phyloP scores from a whole-genome alignment of 2,797 vertebrate species.

The Alauda arvensis region DNA sequence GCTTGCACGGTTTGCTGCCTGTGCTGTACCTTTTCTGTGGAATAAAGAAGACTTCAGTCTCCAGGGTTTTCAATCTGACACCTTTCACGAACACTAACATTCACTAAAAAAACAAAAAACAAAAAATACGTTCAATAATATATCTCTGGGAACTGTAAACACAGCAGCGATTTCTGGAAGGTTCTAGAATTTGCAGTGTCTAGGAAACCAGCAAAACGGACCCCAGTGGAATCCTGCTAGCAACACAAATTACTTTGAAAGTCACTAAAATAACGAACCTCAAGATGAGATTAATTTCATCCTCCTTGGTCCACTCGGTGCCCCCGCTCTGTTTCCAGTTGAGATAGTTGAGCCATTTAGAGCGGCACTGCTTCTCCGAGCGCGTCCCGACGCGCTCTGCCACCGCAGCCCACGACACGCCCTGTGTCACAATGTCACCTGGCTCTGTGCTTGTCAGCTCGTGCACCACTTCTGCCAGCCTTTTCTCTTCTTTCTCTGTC shows the following conservation, averaged over 20 bases:
- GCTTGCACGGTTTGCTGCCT: slow-evolving; percentile 58
- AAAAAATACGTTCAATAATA: slow-evolving; percentile 62
- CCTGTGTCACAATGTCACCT: slow-evolving; percentile 92
- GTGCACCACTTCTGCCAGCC: slow-evolving; percentile 93
- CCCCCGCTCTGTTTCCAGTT: slow-evolving; percentile 99
- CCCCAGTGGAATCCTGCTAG: slow-evolving; percentile 28
- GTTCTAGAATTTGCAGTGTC: slow-evolving; percentile 30
- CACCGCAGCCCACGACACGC: slow-evolving; percentile 95
- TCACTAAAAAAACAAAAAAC: slow-evolving; percentile 68
- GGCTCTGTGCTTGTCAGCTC: slow-evolving; percentile 92
- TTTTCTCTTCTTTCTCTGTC: slow-evolving; percentile 94
- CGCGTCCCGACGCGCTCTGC: slow-evolving; percentile 91
- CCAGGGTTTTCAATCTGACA: slow-evolving; percentile 69
- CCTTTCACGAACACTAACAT: slow-evolving; percentile 66
- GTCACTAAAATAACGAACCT: slow-evolving; percentile 69
- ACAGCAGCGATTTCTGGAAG: slow-evolving; percentile 38
- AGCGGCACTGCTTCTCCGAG: slow-evolving; percentile 97
- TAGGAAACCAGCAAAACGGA: slow-evolving; percentile 39
- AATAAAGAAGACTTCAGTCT: slow-evolving; percentile 70
- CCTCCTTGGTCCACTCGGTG: slow-evolving; percentile 97
- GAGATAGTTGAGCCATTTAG: slow-evolving; percentile 98
- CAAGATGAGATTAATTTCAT: slow-evolving; percentile 90
- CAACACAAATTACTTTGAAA: not conserved
- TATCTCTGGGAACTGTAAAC: slow-evolving; percentile 48
- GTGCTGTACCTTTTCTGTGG: slow-evolving; percentile 68